A percentile compares a stretch with the other conserved stretches of the same genome.
phyloP scores from a whole-genome alignment of 1,140 invertebrate species.

The Pogonognathellus flavescens region DNA sequence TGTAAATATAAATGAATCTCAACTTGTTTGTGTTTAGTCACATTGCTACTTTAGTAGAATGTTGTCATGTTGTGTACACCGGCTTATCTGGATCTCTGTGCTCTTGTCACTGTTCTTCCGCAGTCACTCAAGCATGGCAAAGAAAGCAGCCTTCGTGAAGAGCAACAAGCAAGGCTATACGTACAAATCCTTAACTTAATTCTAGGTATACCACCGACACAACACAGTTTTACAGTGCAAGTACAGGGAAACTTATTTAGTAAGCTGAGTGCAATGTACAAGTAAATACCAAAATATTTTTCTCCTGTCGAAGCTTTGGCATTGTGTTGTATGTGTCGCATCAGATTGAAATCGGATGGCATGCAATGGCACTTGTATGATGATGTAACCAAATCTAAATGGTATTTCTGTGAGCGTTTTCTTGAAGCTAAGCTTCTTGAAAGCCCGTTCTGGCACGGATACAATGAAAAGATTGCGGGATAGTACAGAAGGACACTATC shows the following conservation, averaged over 20 bases:
- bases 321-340: not conserved
- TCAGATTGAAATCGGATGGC: conserved; percentile 9
- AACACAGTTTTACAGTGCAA: too few species aligned
- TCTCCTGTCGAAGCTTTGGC: conserved; percentile 4
- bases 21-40: too few species aligned
- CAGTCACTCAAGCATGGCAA: conserved; percentile 3
- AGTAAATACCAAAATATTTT: conserved; percentile 19
- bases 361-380: not conserved
- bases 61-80: too few species aligned
- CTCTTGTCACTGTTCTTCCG: not conserved
- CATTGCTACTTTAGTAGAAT: too few species aligned
- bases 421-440: not conserved
- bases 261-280: conserved; percentile 18
- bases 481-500: not conserved
- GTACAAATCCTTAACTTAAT: not conserved
- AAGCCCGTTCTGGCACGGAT: conserved; percentile 24
- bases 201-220: too few species aligned
- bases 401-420: conserved; percentile 27
- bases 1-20: too few species aligned
- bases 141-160: not conserved
- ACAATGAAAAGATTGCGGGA: not conserved
- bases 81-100: too few species aligned
- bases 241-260: not conserved
- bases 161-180: not conserved
- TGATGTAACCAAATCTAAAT: conserved; percentile 23